A percentile compares a stretch with the other conserved stretches of the same genome.
phyloP scores from a whole-genome alignment of 2,113 vertebrate species.

The Sturnus vulgaris region DNA sequence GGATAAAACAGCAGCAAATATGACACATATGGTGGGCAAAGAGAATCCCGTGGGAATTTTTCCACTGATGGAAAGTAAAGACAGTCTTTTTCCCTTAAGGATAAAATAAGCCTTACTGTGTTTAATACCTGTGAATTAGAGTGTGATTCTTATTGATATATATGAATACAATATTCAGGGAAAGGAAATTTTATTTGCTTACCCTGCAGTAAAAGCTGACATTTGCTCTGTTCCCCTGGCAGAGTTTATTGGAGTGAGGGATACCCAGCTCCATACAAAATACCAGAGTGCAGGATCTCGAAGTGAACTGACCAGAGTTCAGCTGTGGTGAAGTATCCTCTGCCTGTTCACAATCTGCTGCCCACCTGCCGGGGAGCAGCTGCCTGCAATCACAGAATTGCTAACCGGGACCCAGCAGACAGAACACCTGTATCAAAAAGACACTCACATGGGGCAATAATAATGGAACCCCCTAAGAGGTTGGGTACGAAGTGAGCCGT shows the following conservation, averaged over 20 bases:
- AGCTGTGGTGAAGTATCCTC: background rate
- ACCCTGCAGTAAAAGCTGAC: background rate
- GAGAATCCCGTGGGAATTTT: background rate
- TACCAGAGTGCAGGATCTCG: background rate
- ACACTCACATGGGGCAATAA: background rate
- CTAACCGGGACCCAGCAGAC: background rate
- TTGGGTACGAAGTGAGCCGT: rapidly evolving
- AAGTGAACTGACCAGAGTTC: background rate
- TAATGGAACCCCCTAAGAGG: background rate
- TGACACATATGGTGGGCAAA: background rate
- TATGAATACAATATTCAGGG: background rate
- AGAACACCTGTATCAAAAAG: background rate
- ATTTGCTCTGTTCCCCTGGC: background rate
- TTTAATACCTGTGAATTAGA: background rate
- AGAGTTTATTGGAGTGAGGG: background rate
- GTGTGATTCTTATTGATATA: background rate
- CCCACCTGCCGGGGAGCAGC: background rate
- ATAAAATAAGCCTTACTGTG: background rate
- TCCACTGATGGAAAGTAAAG: background rate
- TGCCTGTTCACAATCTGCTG: background rate
- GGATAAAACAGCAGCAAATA: background rate
- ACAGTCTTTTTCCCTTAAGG: background rate
- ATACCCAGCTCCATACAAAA: background rate
- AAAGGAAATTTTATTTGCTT: background rate
- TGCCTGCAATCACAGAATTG: background rate